Base-by-base conservation (phyloP, 2,888 invertebrate genomes). In the Sericinus montela region DNA sequence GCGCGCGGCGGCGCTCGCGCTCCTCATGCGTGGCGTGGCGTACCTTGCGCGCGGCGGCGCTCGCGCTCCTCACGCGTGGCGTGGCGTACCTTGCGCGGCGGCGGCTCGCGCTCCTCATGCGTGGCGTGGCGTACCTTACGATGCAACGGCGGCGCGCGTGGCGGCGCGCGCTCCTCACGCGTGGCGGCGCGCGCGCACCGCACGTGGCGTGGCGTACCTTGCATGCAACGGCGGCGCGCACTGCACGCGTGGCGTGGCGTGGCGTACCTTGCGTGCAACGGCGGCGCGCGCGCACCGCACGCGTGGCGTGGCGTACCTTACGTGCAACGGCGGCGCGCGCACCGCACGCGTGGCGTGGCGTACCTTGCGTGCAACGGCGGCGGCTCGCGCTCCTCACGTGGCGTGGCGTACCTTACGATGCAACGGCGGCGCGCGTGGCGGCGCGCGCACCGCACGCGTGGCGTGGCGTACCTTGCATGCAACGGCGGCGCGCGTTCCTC, bases 11-110 rank as follows among this genome's bases (percentile, higher is more conserved):
- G 94, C 92, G 1, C 95, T n/a, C n/a, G n/a, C n/a, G n/a, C n/a
- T n/a, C n/a, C n/a, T n/a, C n/a, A n/a, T n/a, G 95, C 1, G 92
- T 90, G 42, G 97, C 94, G 65, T 92, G 91, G 61, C 95, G 93
- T 36, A 98, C 23, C 93, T 94, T 37, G 94, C 92, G 85, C 1
- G 97, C 96, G 65, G 95, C 95, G 36, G 96, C 92, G 79, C 98
- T 96, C 66, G 96, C 94, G 25, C 98, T 87, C 42, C 97, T 98
- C 10, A 98, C 98, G 63, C 98, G 95, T 32, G 98, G 85, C 80
- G 98, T 98, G 0, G 97, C 97, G 82, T 98, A 98, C 0, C 98
- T 98, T 52, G 84, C 35, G 99, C 98, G 99, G 90, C 40, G 99
- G 90, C 71, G 99, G 98, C 80, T 99, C 98, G 58, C 99, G 91